Percentiles rank a stretch among this genome's conserved stretches.
Evolutionary conservation across 2,888 invertebrate species (phyloP).

Genomic region (Hemaris fuciformis): DNA sequence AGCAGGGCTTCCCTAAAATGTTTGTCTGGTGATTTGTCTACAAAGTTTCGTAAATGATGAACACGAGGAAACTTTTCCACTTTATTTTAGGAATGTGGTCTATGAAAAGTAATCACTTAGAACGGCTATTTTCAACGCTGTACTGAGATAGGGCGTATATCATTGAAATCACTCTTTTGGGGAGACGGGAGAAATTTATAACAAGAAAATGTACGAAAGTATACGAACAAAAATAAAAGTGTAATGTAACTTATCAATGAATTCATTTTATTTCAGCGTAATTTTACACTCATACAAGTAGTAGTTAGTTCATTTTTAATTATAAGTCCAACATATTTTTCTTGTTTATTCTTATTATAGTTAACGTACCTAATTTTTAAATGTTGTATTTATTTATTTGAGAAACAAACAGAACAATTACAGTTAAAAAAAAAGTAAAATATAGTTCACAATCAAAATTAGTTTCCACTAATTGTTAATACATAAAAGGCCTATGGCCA

Average conservation of each 20-base stretch:
- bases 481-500: no score
- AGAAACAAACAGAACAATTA: no score
- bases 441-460: no score
- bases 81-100: conserved; percentile 17
- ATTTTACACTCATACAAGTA: neutral
- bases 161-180: conserved; percentile 6
- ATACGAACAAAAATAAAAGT: neutral
- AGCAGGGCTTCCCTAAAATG: conserved; percentile 29
- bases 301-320: neutral
- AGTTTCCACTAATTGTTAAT: no score
- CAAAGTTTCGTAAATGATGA: conserved; percentile 52
- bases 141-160: conserved; percentile 1
- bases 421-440: no score
- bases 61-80: conserved; percentile 38
- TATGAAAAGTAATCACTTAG: conserved; percentile 34
- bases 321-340: no score
- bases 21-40: conserved; percentile 37
- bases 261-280: neutral
- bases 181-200: neutral
- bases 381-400: no score
- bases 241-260: neutral
- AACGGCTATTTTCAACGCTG: conserved; percentile 12
- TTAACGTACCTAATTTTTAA: no score
- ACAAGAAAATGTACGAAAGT: neutral
- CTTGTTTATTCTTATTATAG: no score